Percentiles rank a stretch among this genome's conserved stretches.
Conservation (phyloP, 2,113 vertebrate species). For the Scolopax mira region DNA sequence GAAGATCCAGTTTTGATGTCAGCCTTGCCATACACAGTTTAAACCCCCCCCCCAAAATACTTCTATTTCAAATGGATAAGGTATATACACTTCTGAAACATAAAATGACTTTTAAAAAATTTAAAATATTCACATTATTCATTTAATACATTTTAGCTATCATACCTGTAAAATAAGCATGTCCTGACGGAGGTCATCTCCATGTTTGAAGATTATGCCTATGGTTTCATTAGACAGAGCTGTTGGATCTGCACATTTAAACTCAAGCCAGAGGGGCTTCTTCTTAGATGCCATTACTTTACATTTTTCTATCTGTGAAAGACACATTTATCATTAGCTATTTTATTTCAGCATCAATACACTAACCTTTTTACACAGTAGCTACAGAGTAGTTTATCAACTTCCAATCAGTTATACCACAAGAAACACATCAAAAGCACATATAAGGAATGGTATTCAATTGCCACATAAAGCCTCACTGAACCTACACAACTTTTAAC, state of each 20-base stretch:
- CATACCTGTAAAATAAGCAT: constrained; percentile 98
- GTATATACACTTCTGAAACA: not conserved
- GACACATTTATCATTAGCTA: not conserved
- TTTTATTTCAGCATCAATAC: not conserved
- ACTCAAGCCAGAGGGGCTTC: constrained; percentile 97
- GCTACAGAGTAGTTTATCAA: not conserved
- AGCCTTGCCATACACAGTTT: not conserved
- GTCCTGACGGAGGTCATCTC: constrained; percentile 95
- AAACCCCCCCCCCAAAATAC: not conserved
- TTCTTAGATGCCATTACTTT: constrained; percentile 99
- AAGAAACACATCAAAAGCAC: not conserved
- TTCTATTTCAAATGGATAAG: not conserved
- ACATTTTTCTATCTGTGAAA: constrained; percentile 92
- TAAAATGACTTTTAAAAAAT: not conserved
- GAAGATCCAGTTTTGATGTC: not conserved
- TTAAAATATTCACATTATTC: not conserved
- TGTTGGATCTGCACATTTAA: constrained; percentile 91
- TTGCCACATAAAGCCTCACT: not conserved
- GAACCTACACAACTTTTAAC: not conserved
- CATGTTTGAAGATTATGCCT: constrained; percentile 97
- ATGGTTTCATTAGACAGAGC: constrained; percentile 93
- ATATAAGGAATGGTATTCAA: accelerated
- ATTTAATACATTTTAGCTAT: not conserved
- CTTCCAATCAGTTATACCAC: not conserved
- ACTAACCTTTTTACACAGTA: not conserved